phyloP scores from a whole-genome alignment of 2,888 invertebrate species.

The Torymus texanus region DNA sequence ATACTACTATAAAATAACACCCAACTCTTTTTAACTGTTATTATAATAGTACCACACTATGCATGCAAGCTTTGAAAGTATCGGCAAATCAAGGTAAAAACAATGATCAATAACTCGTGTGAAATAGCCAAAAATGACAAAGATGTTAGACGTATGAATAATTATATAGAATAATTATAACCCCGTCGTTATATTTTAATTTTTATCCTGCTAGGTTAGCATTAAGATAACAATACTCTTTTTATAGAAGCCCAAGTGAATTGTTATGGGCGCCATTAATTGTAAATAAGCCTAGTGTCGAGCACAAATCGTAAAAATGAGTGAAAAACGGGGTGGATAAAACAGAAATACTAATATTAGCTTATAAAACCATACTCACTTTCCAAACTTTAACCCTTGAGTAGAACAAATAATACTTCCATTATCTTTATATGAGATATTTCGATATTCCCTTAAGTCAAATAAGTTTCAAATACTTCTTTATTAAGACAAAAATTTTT shows the following conservation, averaged over 20 bases:
- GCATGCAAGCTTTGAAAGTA: slow-evolving; percentile 52
- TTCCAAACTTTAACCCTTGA: slow-evolving; percentile 7
- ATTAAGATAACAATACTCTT: slow-evolving; percentile 56
- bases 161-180: slow-evolving; percentile 63
- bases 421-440: too few species aligned
- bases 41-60: slow-evolving; percentile 36
- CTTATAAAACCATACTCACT: neutral
- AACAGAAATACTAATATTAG: too few species aligned
- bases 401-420: neutral
- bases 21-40: slow-evolving; percentile 19
- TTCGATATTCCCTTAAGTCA: too few species aligned
- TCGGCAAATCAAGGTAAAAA: slow-evolving; percentile 51
- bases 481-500: neutral
- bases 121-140: slow-evolving; percentile 72
- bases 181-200: slow-evolving; percentile 64
- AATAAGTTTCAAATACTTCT: neutral
- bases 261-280: slow-evolving; percentile 58
- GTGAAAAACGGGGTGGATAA: slow-evolving; percentile 49
- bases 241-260: slow-evolving; percentile 38
- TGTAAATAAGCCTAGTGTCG: slow-evolving; percentile 66
- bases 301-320: slow-evolving; percentile 63
- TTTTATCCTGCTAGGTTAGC: slow-evolving; percentile 64
- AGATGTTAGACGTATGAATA: slow-evolving; percentile 65
- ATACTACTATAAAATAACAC: neutral
- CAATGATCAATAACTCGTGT: slow-evolving; percentile 56